These are phyloP conservation scores for Archilochus colubris DNA, from an alignment of 2,113 vertebrate species.

Conservation along the genomic window DNA sequence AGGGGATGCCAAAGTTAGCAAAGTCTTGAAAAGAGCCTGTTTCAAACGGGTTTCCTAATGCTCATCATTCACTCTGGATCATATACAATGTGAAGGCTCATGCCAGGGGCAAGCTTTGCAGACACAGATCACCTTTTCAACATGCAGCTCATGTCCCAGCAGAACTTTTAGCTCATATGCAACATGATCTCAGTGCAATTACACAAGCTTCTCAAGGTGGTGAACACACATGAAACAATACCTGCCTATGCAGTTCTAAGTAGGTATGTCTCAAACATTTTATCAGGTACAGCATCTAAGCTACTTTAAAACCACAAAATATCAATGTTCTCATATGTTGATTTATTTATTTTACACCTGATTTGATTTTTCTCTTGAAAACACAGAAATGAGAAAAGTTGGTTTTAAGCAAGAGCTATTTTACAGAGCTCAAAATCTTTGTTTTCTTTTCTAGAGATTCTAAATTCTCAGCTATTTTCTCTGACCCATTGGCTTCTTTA, in stretches of 20 bases:
- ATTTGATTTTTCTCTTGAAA: not conserved
- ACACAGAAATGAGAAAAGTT: not conserved
- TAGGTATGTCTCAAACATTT: not conserved
- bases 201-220: not conserved
- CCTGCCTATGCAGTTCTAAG: not conserved
- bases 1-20: not conserved
- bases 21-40: not conserved
- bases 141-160: not conserved
- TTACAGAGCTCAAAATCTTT: not conserved
- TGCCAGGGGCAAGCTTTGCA: not conserved
- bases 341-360: not conserved
- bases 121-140: not conserved
- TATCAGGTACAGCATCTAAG: not conserved
- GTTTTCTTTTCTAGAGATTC: not conserved
- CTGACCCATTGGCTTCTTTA: not conserved
- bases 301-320: not conserved
- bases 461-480: not conserved
- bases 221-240: not conserved
- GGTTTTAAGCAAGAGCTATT: not conserved
- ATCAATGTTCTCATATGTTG: not conserved
- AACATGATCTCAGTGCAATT: not conserved
- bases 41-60: not conserved
- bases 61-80: not conserved
- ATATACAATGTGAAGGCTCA: accelerated
- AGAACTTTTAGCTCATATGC: not conserved